Percentiles rank a stretch among this genome's conserved stretches.
These are phyloP conservation scores for Cochlearius cochlearius DNA, from an alignment of 2,113 vertebrate genomes.

Conservation along the genomic window DNA sequence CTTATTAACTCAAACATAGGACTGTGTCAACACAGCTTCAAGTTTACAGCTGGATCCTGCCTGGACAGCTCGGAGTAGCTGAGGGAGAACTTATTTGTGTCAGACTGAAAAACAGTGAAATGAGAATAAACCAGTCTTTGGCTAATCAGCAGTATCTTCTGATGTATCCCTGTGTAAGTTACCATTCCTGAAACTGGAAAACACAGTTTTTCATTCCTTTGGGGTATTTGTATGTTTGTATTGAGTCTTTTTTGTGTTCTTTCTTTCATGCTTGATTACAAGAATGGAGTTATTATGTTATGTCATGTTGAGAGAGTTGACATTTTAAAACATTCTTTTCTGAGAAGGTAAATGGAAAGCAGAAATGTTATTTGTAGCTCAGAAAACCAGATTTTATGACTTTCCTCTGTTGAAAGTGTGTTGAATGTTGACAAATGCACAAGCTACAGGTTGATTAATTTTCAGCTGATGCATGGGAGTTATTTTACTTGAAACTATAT, in stretches of 20 bases:
- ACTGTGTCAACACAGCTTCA: neutral
- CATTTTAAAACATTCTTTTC: neutral
- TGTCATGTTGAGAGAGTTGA: neutral
- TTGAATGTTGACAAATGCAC: neutral
- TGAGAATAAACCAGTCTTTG: neutral
- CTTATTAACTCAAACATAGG: neutral
- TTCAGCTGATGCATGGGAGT: neutral
- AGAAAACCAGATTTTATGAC: neutral
- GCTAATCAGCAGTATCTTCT: neutral
- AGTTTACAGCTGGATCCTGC: neutral
- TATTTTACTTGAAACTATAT: neutral
- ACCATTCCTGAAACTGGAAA: neutral
- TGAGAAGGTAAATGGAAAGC: neutral
- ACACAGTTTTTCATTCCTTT: neutral
- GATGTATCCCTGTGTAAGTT: neutral
- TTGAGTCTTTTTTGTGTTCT: neutral
- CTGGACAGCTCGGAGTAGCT: neutral
- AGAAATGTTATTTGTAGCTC: neutral
- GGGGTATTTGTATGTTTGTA: neutral
- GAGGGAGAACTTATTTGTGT: neutral
- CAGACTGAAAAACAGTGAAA: neutral
- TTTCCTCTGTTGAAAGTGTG: neutral
- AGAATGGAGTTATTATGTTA: neutral
- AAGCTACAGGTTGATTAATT: slow-evolving; percentile 5
- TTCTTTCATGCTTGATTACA: neutral